Evolutionary conservation across 2,888 invertebrate species (phyloP), one percentile per base, ranked within the genome.

Genomic region (Brachycybe producta): DNA sequence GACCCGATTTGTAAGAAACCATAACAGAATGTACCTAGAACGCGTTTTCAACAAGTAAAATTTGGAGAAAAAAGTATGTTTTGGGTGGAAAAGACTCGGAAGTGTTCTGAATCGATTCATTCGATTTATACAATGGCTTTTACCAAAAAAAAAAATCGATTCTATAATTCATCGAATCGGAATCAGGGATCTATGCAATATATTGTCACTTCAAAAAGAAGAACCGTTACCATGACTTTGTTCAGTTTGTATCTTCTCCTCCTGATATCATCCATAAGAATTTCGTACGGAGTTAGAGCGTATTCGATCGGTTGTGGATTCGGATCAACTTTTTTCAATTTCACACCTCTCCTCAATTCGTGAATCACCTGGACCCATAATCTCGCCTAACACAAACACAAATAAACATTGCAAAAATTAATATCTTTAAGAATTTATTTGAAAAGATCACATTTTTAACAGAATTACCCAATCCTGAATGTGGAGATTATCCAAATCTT

Each of bases 351-450:
- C 47, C 94, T 73, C 52, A 95, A 73, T 67, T 94, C 87, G 57
- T 83, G 81, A 66, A 94, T 91, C 39, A 94, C 90, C 76, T 91
- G 90, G 66, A 88, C 82, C 91, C 91, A 91, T 69, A 94, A 82
- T 63, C 88, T 78, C 57, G 92, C 91, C 90, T 87, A 66, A 68
- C 56, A 17, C 58, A 60, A 57, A 49, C 32, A 30, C 41, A 43
- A 21, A 19, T 11, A 24, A 13, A 34, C 23, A 21, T 8, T 2
- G 11, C 21, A 13, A 35, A 45, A 32, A 34, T 17, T 21, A 35
- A 19, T 2, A 35, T 8, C 21, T 5, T 19, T 32, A 45, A 21
- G 17, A 11, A 38, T 17, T 15, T 15, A 13, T 38, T 38, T 38
- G 8, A 13, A 8, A 13, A 8, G 15, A 13, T 8, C 13, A 38